A percentile compares a stretch with the other conserved stretches of the same genome.
These are phyloP conservation scores for Sitta carolinensis DNA, from an alignment of 2,797 vertebrate genomes.

Conservation along the genomic window DNA sequence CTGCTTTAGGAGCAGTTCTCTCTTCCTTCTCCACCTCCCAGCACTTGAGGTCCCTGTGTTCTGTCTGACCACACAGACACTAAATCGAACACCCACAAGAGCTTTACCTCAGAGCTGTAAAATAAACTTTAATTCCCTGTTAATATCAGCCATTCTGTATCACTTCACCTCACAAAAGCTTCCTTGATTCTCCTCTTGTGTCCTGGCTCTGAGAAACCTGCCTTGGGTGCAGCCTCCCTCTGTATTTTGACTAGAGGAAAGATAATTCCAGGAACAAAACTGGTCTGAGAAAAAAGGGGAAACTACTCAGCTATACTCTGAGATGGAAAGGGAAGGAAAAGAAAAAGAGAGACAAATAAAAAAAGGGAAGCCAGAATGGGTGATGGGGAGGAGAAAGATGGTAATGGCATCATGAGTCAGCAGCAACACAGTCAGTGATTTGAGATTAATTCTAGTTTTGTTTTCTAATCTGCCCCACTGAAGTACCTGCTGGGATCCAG, in stretches of 20 bases:
- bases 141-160: neutral
- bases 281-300: slow-evolving; percentile 4
- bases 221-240: neutral
- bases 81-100: neutral
- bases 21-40: neutral
- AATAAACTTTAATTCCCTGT: neutral
- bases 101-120: neutral
- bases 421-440: neutral
- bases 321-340: neutral
- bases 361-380: slow-evolving; percentile 18
- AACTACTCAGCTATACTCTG: neutral
- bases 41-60: neutral
- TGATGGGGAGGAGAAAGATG: neutral
- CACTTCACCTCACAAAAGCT: neutral
- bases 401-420: neutral
- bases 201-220: neutral
- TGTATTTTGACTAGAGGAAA: neutral
- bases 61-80: neutral
- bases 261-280: slow-evolving; percentile 3
- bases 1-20: neutral
- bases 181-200: neutral
- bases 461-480: neutral
- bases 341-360: neutral
- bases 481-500: neutral
- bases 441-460: neutral